Evolutionary conservation across 2,113 vertebrate genomes (phyloP).

Genomic region (Muntiacus reevesi): DNA sequence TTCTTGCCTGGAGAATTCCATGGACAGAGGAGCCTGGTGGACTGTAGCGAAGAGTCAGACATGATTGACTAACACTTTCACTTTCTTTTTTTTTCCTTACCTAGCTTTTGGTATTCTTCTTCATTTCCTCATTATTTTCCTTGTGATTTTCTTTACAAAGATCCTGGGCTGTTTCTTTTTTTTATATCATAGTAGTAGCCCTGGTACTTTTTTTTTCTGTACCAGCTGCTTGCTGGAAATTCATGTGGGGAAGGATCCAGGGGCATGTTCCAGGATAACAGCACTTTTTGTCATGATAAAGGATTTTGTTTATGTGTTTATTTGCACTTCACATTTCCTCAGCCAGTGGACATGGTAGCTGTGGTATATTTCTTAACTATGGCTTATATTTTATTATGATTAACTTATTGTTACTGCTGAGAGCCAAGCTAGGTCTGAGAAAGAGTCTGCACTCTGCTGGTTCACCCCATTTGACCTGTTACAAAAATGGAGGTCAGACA

Average conservation of each 20-base stretch:
- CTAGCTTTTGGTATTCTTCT: neutral
- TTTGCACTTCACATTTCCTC: neutral
- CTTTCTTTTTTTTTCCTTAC: neutral
- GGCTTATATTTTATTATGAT: neutral
- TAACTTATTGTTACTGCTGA: neutral
- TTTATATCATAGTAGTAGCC: neutral
- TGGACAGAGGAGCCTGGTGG: neutral
- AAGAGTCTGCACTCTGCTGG: neutral
- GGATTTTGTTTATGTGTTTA: neutral
- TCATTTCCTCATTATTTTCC: neutral
- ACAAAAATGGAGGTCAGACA: neutral
- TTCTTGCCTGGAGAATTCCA: neutral
- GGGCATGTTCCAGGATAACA: neutral
- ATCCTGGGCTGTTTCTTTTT: neutral
- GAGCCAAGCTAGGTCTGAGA: neutral
- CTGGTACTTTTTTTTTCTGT: neutral
- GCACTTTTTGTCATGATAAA: neutral
- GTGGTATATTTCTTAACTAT: neutral
- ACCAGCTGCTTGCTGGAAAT: neutral
- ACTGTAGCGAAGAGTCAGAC: neutral
- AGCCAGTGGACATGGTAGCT: neutral
- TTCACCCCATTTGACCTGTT: neutral
- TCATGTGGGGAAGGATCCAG: neutral
- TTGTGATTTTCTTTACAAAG: neutral
- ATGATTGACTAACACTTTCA: neutral